Base-by-base conservation (phyloP, 1,140 invertebrate species). In the Temnothorax curvispinosus region DNA sequence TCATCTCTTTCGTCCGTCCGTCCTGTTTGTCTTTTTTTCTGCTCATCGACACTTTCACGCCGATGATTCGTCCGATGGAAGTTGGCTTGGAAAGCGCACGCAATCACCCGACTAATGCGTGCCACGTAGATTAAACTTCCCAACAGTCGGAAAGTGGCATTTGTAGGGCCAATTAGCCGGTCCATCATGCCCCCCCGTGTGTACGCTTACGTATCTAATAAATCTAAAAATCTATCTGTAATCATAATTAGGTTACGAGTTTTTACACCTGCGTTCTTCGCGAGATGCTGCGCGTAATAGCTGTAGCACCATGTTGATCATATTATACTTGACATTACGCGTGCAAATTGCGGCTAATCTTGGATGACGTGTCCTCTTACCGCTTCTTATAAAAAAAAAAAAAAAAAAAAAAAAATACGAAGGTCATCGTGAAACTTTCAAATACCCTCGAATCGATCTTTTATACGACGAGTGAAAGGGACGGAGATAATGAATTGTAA, bases 91-190 rank as follows among this genome's bases (percentile, higher is more conserved):
- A 69, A 56, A 56, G 62, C 81, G 54, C 76, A 65, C 65, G 89
- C 76, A 87, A 86, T 90, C 85, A 85, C 47, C 52, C 41, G 11
- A 5, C 56, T 88, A 81, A 87, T 88, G 78, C 67, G 50, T 71
- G 85, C 35, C 54, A 47, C 58, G 38, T 54, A 41, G 41, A 67
- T 88, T 75, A 50, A 67, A 65, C 32, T 82, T 50, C 13, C 62
- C 35, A 21, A 18, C 21, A n/a, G 47, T 2, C 32, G 52, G 38
- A 75, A 60, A 38, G 32, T 62, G 54, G 56, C 47, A 50, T 84
- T 75, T 50, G 11, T 60, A 35, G 15, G 13, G 27, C 56, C 60
- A 76, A 85, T 76, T 32, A 15, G 3, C 52, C 21, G 44, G 9
- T 54, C 38, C 58, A 32, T 18, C 18, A 11, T 32, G n/a, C n/a